phyloP scores from a whole-genome alignment of 2,797 vertebrate genomes.

The Lepidocolaptes lacrymiger region DNA sequence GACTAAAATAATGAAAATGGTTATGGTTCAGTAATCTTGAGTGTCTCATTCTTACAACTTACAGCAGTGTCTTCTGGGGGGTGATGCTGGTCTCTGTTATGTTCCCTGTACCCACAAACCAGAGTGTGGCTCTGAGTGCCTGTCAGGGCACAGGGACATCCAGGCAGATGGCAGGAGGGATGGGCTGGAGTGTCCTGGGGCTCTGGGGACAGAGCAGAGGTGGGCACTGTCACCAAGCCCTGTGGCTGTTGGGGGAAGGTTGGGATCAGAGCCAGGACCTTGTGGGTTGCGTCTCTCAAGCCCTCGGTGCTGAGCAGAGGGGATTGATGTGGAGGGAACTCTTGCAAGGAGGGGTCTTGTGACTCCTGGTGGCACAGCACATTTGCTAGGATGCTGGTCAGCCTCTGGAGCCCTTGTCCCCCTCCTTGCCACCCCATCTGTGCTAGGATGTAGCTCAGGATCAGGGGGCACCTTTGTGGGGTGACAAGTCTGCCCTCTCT shows the following conservation, averaged over 20 bases:
- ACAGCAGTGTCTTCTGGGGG: not conserved
- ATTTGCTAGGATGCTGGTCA: not conserved
- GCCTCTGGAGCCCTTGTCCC: not conserved
- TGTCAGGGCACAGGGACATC: accelerated
- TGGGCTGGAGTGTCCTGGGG: accelerated
- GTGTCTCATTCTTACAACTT: not conserved
- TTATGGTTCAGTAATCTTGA: not conserved
- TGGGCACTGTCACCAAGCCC: not conserved
- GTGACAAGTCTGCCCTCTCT: not conserved
- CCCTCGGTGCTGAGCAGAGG: accelerated
- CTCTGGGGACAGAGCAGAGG: not conserved
- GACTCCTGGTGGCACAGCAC: not conserved
- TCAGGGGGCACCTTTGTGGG: not conserved
- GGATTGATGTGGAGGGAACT: accelerated
- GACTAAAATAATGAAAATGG: conserved; percentile 3
- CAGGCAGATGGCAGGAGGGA: not conserved
- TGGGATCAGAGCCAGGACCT: not conserved
- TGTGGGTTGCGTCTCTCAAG: not conserved
- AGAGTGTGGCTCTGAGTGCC: not conserved
- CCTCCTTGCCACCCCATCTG: accelerated
- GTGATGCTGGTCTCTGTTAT: accelerated
- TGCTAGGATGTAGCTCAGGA: not conserved
- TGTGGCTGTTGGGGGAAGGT: not conserved
- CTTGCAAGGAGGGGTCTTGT: accelerated
- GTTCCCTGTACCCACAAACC: not conserved